Base-by-base conservation (phyloP, 2,888 invertebrate species). In the Polyploca ridens region DNA sequence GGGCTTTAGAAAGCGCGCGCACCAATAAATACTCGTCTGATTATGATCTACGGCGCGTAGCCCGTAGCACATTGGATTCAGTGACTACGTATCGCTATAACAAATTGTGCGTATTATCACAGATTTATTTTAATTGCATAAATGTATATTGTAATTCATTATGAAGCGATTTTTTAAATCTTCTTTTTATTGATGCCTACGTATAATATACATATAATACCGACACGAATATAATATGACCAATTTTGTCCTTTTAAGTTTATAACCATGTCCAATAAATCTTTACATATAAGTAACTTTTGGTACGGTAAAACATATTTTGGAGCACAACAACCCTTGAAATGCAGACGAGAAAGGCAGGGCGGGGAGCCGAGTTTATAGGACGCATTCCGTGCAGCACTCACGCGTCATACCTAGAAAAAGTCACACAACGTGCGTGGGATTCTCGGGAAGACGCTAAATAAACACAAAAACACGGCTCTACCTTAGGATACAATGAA, bases 31-130 rank as follows among this genome's bases (percentile, higher is more conserved):
- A 92, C 88, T 87, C 85, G 88, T 89, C 89, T 85, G 93, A 93
- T 93, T 91, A 91, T 93, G 93, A 93, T 93, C 94, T 94, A 93
- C 93, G 91, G 84, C 88, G 87, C 91, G 92, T 92, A 93, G 91
- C 90, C 91, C 90, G 91, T 90, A 91, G 92, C 90, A 88, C 85
- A 79, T 77, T 79, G 80, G 82, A 77, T 81, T 77, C 78, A 78
- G n/a, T 41, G 41, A 7, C 3, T 49, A 49, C 7, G 6, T 19
- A 54, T 63, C 57, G 57, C 27, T 38, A 63, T 41, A 57, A 41
- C 38, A 63, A 49, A 64, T 41, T 59, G 38, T 49, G 16, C 49
- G 49, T 49, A 54, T 46, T n/a, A 46, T n/a, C 46, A 46, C 6
- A 46, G 7, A n/a, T 46, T 46, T 10, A 46, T 46, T 46, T 46